Evolutionary conservation across 1,140 invertebrate genomes (phyloP).

Genomic region (Hyposmocoma kahamanoa): DNA sequence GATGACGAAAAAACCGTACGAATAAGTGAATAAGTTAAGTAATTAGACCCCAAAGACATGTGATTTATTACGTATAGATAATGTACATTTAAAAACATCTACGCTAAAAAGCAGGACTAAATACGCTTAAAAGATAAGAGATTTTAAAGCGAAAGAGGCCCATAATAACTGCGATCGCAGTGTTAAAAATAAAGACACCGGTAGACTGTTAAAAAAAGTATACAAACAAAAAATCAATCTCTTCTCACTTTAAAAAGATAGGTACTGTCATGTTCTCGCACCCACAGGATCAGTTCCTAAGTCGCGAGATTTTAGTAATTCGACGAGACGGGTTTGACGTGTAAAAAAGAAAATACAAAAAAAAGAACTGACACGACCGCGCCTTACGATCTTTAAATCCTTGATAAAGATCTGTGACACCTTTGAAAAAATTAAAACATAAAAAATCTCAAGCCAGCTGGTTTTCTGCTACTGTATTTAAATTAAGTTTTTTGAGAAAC

Average conservation of each 20-base stretch:
- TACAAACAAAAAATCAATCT: not conserved
- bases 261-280: not conserved
- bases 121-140: no score
- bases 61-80: no score
- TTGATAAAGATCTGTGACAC: not conserved
- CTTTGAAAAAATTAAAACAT: not conserved
- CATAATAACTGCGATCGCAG: no score
- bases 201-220: not conserved
- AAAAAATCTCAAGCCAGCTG: not conserved
- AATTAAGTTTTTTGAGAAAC: slow-evolving; percentile 7
- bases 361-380: not conserved
- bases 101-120: no score
- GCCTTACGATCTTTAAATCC: not conserved
- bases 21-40: no score
- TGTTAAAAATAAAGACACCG: no score
- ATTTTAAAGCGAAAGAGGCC: no score
- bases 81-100: no score
- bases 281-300: not conserved
- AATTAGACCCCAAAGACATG: no score
- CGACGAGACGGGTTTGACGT: not conserved
- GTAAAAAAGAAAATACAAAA: not conserved
- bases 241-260: not conserved
- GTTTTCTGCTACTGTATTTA: not conserved
- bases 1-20: no score
- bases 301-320: not conserved